Conservation (phyloP, 2,113 vertebrate species). For the Lanius ludovicianus region DNA sequence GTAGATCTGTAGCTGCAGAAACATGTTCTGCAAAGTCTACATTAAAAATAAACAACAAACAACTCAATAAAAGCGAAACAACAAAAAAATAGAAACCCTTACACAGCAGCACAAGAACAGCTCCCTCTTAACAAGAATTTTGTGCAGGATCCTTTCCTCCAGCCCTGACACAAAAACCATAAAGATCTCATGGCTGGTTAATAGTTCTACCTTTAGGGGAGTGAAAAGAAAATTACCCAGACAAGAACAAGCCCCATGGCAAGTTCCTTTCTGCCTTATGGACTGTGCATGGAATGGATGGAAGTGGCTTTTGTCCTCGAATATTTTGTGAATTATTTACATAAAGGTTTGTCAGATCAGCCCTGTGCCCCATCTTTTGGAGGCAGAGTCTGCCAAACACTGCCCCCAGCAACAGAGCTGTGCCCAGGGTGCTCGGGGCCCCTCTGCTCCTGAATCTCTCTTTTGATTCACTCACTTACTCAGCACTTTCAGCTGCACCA, state of each 20-base stretch:
- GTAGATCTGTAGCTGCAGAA: not conserved
- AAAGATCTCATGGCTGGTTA: constrained; percentile 30
- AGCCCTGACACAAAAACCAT: constrained; percentile 40
- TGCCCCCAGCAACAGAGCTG: not conserved
- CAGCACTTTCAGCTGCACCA: not conserved
- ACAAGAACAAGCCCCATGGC: constrained; percentile 6
- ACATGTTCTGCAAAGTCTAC: not conserved
- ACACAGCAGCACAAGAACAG: not conserved
- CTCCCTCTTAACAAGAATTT: constrained; percentile 6
- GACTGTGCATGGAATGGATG: not conserved
- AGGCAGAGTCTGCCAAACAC: not conserved
- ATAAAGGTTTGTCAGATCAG: constrained; percentile 14
- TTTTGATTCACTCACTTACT: not conserved
- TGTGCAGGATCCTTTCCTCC: constrained; percentile 11
- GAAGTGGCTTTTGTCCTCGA: not conserved
- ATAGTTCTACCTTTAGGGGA: constrained; percentile 34
- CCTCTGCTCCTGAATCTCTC: not conserved
- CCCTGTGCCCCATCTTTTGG: not conserved
- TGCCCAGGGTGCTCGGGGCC: not conserved
- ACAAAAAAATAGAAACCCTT: not conserved
- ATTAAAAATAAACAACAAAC: not conserved
- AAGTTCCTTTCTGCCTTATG: constrained; percentile 18
- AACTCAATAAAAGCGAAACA: not conserved
- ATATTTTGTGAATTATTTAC: constrained; percentile 31
- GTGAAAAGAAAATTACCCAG: constrained; percentile 5